Evolutionary conservation across 2,888 invertebrate genomes (phyloP).

Genomic region (Neocrepidodera transversa): DNA sequence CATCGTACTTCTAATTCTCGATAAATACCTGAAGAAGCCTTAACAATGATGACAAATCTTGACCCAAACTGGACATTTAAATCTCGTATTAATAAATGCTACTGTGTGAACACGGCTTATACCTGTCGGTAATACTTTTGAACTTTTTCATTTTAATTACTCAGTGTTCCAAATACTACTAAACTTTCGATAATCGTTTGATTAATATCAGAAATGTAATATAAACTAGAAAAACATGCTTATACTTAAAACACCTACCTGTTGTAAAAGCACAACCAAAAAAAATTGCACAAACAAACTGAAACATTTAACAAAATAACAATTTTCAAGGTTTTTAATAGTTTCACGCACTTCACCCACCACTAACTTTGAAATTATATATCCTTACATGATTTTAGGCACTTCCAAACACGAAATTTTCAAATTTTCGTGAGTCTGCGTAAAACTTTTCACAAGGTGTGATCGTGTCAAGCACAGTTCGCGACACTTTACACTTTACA

Average conservation of each 20-base stretch:
- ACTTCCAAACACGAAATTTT: slow-evolving; percentile 29
- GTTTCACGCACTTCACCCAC: slow-evolving; percentile 38
- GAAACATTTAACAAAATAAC: slow-evolving; percentile 38
- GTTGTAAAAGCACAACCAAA: slow-evolving; percentile 48
- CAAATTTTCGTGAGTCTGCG: slow-evolving; percentile 38
- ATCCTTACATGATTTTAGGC: slow-evolving; percentile 36
- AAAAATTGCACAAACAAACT: slow-evolving; percentile 46
- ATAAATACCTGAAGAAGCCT: slow-evolving; percentile 22
- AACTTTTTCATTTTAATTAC: slow-evolving; percentile 39
- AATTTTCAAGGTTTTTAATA: slow-evolving; percentile 21
- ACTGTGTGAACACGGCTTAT: slow-evolving; percentile 56
- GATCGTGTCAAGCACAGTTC: slow-evolving; percentile 25
- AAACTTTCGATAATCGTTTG: not conserved
- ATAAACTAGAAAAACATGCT: slow-evolving; percentile 2
- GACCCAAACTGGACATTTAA: slow-evolving; percentile 53
- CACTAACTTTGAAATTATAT: slow-evolving; percentile 18
- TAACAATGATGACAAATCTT: slow-evolving; percentile 16
- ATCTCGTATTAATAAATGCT: slow-evolving; percentile 51
- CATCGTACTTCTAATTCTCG: slow-evolving; percentile 20
- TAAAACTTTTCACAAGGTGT: slow-evolving; percentile 36
- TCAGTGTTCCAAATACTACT: slow-evolving; percentile 27
- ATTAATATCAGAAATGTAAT: not conserved
- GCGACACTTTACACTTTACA: slow-evolving; percentile 32
- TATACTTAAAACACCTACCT: slow-evolving; percentile 47
- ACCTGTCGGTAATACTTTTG: slow-evolving; percentile 53